Conservation (phyloP, 2,888 invertebrate genomes). For the Rhyacophila evoluta region DNA sequence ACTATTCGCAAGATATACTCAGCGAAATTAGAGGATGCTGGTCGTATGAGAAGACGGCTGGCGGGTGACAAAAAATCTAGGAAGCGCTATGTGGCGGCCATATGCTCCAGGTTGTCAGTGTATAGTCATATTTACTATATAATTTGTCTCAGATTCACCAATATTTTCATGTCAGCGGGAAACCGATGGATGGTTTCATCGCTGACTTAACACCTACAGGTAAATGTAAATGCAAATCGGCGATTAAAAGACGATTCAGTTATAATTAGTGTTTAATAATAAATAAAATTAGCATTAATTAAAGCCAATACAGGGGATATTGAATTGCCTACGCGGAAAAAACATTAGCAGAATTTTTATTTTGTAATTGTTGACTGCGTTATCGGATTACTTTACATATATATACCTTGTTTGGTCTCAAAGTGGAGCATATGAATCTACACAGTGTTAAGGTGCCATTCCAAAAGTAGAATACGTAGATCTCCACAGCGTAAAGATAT, state of each 20-base stretch:
- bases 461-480: too few species aligned
- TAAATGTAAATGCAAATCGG: not conserved
- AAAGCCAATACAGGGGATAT: not conserved
- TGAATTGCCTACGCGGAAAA: not conserved
- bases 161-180: not conserved
- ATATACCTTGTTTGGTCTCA: too few species aligned
- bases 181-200: not conserved
- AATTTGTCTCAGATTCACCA: too few species aligned
- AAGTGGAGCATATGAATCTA: too few species aligned
- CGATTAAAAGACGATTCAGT: not conserved
- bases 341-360: too few species aligned
- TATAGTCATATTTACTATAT: too few species aligned
- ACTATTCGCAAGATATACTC: not conserved
- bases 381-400: too few species aligned
- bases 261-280: constrained; percentile 11
- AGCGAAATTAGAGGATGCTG: not conserved
- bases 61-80: not conserved
- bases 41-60: not conserved
- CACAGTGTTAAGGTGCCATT: too few species aligned
- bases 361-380: too few species aligned
- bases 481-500: too few species aligned
- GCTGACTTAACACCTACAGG: not conserved
- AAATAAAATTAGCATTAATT: not conserved
- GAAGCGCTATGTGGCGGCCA: too few species aligned
- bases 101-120: too few species aligned